A percentile compares a stretch with the other conserved stretches of the same genome.
Conservation (phyloP, 2,888 invertebrate species). For the Caenorhabditis auriculariae region DNA sequence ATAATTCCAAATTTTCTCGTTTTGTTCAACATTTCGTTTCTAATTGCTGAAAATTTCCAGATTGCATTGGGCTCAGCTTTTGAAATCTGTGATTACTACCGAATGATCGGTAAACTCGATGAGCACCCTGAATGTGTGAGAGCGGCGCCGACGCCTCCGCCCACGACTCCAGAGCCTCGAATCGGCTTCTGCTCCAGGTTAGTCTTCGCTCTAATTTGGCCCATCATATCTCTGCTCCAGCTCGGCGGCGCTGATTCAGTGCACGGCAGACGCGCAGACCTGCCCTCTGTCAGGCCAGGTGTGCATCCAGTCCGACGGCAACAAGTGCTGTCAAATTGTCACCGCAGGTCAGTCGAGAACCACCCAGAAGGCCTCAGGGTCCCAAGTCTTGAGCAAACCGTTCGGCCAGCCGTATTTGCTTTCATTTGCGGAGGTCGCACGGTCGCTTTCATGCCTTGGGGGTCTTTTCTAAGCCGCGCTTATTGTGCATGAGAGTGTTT, state of each 20-base stretch:
- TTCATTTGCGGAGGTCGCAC: background rate
- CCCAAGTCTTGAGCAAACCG: no score
- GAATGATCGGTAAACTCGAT: constrained; percentile 42
- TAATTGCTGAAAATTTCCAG: constrained; percentile 12
- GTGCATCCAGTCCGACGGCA: constrained; percentile 57
- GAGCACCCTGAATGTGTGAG: constrained; percentile 56
- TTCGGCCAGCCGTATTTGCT: no score
- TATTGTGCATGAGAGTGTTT: background rate
- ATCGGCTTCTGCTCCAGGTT: constrained; percentile 46
- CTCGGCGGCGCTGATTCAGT: constrained; percentile 54
- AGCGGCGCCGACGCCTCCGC: constrained; percentile 25
- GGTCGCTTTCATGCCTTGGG: background rate
- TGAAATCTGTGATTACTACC: constrained; percentile 53
- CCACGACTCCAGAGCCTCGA: constrained; percentile 28
- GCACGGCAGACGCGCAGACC: constrained; percentile 53
- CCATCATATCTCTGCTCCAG: constrained; percentile 14
- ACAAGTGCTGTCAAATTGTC: constrained; percentile 58
- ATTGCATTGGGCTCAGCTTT: constrained; percentile 19
- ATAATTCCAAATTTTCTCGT: no score
- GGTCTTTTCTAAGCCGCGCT: background rate
- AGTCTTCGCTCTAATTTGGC: background rate
- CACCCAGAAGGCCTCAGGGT: no score
- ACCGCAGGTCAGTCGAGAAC: constrained; percentile 38
- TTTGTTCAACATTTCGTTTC: background rate
- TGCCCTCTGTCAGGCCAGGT: constrained; percentile 60